Evolutionary conservation across 1,140 invertebrate genomes (phyloP), one percentile per base, ranked within the genome.

Genomic region (Papilio glaucus): DNA sequence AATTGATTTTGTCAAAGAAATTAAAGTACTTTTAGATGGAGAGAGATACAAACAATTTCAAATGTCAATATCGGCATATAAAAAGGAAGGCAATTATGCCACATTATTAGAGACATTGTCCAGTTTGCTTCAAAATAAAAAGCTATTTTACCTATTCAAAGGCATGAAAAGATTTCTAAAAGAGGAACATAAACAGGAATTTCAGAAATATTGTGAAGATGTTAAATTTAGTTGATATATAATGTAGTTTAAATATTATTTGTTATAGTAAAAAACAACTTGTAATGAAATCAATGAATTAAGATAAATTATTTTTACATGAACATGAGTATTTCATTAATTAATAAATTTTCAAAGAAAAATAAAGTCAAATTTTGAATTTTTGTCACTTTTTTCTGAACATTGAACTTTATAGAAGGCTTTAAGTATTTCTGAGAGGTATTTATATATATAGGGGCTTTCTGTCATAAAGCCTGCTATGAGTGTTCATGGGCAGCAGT

Each of bases 111-210:
- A 83, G 67, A 84, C 87, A 33, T 84, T 96, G 38, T 89, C 92
- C 73, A 79, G 81, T 70, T 81, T 96, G 53, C 94, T 96, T 77
- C 83, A 94, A 24, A 89, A 93, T 72, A 92, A 85, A 49, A 88
- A 92, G 73, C 74, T 94, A 57, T 94, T 93, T 73, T 94, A 96
- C 87, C 92, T 96, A 72, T 93, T 96, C 49, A 90, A 90, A 79
- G 95, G 95, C 74, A 95, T 95, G 91, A 93, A 94, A 39, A 93
- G 94, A 42, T 95, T 94, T 86, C 75, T 95, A 8, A 94, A 94
- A 81, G 90, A 93, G 39, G 87, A 93, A 68, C 94, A 95, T 81
- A 95, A 95, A 86, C 57, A 65, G 9, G 75, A 77, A 41, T 95
- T 95, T 84, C 93, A 94, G 80, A 82, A 86, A 77, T 94, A 94